Percentiles rank a stretch among this genome's conserved stretches.
phyloP scores from a whole-genome alignment of 2,113 vertebrate species.

The Quiscalus mexicanus region DNA sequence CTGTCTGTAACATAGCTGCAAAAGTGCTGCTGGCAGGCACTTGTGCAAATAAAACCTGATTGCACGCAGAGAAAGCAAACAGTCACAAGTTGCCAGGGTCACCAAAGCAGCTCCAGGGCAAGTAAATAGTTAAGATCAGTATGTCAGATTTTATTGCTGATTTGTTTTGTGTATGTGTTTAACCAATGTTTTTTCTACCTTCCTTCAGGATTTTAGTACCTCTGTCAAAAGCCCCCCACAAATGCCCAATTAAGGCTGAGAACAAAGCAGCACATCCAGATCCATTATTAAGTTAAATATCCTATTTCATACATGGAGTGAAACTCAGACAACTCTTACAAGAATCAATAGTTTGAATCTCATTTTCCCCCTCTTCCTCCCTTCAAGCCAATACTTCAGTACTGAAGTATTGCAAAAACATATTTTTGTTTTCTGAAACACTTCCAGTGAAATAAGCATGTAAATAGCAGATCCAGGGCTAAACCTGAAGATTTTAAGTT shows the following conservation, averaged over 20 bases:
- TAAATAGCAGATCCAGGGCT: background rate
- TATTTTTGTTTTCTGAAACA: background rate
- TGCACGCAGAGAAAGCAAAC: background rate
- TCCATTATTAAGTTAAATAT: background rate
- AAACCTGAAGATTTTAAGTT: background rate
- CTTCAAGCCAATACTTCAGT: background rate
- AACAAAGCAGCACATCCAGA: background rate
- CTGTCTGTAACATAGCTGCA: background rate
- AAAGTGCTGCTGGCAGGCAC: background rate
- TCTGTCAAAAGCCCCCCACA: background rate
- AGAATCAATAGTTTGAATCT: background rate
- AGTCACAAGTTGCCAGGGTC: background rate
- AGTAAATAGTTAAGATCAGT: background rate
- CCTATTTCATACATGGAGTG: background rate
- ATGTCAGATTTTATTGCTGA: background rate
- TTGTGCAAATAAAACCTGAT: background rate
- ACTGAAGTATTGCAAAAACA: background rate
- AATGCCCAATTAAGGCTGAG: background rate
- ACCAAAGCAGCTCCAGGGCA: background rate
- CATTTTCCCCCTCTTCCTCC: background rate
- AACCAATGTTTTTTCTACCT: fast-evolving
- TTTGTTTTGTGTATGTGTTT: background rate
- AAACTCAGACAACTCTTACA: background rate
- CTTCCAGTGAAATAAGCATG: background rate
- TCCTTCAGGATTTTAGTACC: background rate